These are phyloP conservation scores for Parazoanthus darwini DNA, from an alignment of 92 coral and sea anemone species.

Conservation along the genomic window DNA sequence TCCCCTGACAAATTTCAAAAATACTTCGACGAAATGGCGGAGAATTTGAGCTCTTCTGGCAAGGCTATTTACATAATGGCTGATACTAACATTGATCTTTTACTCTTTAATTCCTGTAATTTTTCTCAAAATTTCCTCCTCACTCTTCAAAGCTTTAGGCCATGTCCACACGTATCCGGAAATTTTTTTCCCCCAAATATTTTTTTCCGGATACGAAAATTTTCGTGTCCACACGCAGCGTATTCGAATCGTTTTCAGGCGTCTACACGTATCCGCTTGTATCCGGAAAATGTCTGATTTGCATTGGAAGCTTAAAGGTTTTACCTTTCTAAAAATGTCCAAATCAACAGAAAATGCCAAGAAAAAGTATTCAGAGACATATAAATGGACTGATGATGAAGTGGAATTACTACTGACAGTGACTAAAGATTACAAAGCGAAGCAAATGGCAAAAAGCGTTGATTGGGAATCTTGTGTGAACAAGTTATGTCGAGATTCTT, in stretches of 20 bases:
- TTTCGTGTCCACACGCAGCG: conserved; percentile 44
- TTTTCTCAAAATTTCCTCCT: too few species aligned
- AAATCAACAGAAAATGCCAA: conserved; percentile 37
- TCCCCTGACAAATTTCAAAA: too few species aligned
- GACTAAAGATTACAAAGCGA: conserved; percentile 46
- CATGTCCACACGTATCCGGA: conserved; percentile 31
- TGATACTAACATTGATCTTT: too few species aligned
- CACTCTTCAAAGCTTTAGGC: neutral
- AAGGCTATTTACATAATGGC: too few species aligned
- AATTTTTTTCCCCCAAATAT: conserved; percentile 19
- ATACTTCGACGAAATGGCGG: too few species aligned
- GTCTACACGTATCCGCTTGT: conserved; percentile 49
- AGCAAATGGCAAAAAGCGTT: conserved; percentile 47
- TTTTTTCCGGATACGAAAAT: conserved; percentile 42
- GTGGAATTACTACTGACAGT: conserved; percentile 49
- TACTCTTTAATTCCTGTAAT: too few species aligned
- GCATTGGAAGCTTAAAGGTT: conserved; percentile 41
- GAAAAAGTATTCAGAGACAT: conserved; percentile 44
- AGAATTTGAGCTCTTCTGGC: too few species aligned
- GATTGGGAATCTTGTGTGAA: conserved; percentile 44
- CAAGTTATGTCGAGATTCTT: conserved; percentile 48
- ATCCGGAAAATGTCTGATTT: conserved; percentile 21
- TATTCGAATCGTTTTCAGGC: conserved; percentile 48
- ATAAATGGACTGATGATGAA: conserved; percentile 51
- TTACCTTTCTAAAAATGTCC: conserved; percentile 40